Base-by-base conservation (phyloP, 2,113 vertebrate genomes). In the Canis aureus region DNA sequence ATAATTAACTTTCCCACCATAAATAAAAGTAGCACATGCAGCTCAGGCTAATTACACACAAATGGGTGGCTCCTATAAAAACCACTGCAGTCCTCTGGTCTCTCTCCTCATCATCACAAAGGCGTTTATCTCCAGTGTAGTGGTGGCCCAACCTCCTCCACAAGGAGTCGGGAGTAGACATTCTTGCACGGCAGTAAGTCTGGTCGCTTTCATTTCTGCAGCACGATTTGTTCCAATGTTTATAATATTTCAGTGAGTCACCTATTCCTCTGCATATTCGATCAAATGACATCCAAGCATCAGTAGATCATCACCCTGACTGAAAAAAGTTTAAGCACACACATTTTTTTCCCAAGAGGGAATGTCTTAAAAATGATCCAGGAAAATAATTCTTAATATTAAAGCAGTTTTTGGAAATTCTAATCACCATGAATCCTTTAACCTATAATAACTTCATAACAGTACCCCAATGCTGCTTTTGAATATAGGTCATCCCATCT, bases 261-360 rank as follows among this genome's bases (percentile, higher is more conserved):
- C 97, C 96, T 98, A 98, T 79, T 98, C 97, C 97, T 97, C 95
- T 97, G 96, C 84, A 97, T 43, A 97, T 97, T 97, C 97, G 87
- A 94, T 97, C 96, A 98, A 89, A 96, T 94, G 96, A 95, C 96
- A 98, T 97, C 97, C 98, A 97, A 97, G 96, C 91, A 96, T 98
- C 97, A 97, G 97, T 8, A 98, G 97, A 97, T 98, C 97, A 97
- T 97, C 97, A 97, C 94, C 97, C 97, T 98, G 96, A 98, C 97
- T 98, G 98, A 92, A 97, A 97, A 98, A 97, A 96, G 97, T 96
- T 96, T 97, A 98, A 98, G 97, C 97, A 98, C 95, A 97, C 96
- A 98, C 94, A 95, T 98, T 97, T 98, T 98, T 97, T 98, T 93
- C 93, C 97, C 96, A 97, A 97, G 96, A 97, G 96, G 95, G 93